Conservation (phyloP, 2,113 vertebrate species). For the Podilymbus podiceps region DNA sequence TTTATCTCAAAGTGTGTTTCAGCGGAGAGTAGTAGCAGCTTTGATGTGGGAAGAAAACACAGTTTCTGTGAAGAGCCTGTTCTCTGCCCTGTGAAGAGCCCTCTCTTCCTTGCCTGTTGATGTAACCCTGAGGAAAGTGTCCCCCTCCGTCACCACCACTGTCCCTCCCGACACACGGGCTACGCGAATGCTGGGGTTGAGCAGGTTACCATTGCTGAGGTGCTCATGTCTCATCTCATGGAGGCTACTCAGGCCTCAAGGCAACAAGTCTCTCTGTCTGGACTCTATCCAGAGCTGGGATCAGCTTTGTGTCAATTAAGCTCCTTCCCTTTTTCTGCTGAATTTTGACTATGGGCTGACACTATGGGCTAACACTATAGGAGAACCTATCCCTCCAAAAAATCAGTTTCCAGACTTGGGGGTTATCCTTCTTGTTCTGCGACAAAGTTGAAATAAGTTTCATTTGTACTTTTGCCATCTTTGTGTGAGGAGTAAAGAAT, state of each 20-base stretch:
- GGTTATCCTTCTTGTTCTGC: neutral
- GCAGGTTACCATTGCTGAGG: neutral
- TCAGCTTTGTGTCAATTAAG: neutral
- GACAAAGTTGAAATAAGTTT: neutral
- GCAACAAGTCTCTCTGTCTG: neutral
- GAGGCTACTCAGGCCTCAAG: neutral
- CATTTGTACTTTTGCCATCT: neutral
- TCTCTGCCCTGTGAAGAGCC: neutral
- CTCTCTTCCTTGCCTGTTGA: neutral
- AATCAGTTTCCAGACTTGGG: neutral
- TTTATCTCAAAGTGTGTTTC: neutral
- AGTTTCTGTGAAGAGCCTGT: neutral
- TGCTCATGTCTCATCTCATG: rapidly evolving
- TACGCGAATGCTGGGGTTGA: rapidly evolving
- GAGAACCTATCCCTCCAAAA: neutral
- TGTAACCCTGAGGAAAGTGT: neutral
- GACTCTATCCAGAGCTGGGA: neutral
- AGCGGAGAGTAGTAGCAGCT: neutral
- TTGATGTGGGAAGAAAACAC: neutral
- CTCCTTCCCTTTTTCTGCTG: neutral
- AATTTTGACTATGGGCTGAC: neutral
- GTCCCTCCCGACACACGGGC: rapidly evolving
- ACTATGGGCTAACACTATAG: rapidly evolving
- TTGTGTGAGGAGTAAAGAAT: neutral
- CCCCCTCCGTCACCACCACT: neutral